Percentiles rank a stretch among this genome's conserved stretches.
These are phyloP conservation scores for Pocota personata DNA, from an alignment of 2,888 invertebrate species.

Conservation along the genomic window DNA sequence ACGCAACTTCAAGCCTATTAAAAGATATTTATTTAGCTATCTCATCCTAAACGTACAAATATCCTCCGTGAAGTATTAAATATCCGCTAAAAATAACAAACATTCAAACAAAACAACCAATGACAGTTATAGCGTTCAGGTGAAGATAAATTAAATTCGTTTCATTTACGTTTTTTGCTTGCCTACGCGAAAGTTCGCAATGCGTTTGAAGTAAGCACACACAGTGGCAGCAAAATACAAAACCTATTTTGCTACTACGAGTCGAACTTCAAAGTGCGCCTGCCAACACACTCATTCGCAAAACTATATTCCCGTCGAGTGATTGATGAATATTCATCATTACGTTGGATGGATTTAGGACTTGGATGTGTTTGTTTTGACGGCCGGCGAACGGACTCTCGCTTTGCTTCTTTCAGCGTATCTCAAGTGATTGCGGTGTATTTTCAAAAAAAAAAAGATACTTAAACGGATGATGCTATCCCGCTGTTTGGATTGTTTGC, in stretches of 20 bases:
- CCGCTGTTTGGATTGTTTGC: not conserved
- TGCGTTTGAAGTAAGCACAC: not conserved
- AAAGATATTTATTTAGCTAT: no score
- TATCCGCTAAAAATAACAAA: conserved; percentile 19
- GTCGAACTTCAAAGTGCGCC: conserved; percentile 15
- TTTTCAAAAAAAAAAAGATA: conserved; percentile 37
- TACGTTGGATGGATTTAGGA: conserved; percentile 51
- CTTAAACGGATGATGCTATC: not conserved
- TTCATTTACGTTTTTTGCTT: not conserved
- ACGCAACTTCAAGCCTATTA: no score
- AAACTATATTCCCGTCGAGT: conserved; percentile 36
- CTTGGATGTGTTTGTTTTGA: conserved; percentile 55
- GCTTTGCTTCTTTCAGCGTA: conserved; percentile 4
- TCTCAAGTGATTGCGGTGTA: conserved; percentile 33
- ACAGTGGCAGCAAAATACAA: not conserved
- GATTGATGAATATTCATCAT: conserved; percentile 67
- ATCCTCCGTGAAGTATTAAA: conserved; percentile 12
- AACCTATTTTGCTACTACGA: conserved; percentile 16
- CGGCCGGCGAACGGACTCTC: conserved; percentile 2
- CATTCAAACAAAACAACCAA: not conserved
- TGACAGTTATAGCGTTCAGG: conserved; percentile 31
- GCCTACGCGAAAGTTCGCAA: not conserved
- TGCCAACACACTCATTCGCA: conserved; percentile 32
- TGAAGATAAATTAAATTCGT: conserved; percentile 43
- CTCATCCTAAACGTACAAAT: no score